Conservation (phyloP, 2,888 invertebrate species). For the Chamaedrilus cognettii region DNA sequence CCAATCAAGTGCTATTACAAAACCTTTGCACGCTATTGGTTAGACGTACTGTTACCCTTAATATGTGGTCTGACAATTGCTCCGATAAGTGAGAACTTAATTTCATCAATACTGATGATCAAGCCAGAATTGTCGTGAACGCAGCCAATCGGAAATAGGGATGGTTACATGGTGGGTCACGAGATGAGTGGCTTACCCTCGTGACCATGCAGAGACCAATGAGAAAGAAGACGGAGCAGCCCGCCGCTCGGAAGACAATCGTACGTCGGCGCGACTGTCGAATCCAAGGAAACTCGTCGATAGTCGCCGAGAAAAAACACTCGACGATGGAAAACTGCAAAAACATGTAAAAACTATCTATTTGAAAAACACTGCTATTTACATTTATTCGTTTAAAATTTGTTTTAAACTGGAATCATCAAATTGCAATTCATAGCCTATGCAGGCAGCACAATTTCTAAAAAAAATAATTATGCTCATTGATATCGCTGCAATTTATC, state of each 20-base stretch:
- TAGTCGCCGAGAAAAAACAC: constrained; percentile 52
- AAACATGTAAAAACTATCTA: neutral
- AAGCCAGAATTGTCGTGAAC: too few species aligned
- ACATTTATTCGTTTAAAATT: neutral
- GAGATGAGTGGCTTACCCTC: constrained; percentile 38
- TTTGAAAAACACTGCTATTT: neutral
- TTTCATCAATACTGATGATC: too few species aligned
- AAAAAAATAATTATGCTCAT: neutral
- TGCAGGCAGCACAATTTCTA: neutral
- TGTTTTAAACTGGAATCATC: too few species aligned
- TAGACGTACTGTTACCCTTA: too few species aligned
- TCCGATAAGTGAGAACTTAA: too few species aligned
- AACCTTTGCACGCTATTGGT: too few species aligned
- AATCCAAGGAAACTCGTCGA: constrained; percentile 50
- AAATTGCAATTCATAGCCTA: neutral
- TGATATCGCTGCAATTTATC: too few species aligned
- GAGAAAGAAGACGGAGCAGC: constrained; percentile 42
- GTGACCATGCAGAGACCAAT: constrained; percentile 44
- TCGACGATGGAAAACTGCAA: constrained; percentile 57
- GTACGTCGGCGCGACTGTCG: constrained; percentile 40
- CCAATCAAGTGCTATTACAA: too few species aligned
- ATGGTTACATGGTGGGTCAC: too few species aligned
- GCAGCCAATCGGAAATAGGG: too few species aligned
- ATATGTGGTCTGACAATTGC: too few species aligned
- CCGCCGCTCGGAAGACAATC: constrained; percentile 46